phyloP scores from a whole-genome alignment of 2,113 vertebrate genomes.

The Megalops atlanticus region DNA sequence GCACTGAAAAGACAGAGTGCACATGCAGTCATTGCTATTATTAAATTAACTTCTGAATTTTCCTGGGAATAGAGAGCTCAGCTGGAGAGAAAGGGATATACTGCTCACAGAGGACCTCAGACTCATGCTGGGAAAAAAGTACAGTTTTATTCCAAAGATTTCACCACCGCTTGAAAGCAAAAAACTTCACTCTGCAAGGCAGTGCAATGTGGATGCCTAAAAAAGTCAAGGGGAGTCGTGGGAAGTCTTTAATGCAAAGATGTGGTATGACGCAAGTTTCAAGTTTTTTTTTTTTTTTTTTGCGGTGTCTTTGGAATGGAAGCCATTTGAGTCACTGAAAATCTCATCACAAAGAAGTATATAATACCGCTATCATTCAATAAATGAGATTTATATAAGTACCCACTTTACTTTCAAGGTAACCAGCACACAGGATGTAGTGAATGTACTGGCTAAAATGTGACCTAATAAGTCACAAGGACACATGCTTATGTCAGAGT shows the following conservation, averaged over 20 bases:
- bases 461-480: neutral
- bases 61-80: neutral
- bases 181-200: neutral
- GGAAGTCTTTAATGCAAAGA: neutral
- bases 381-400: neutral
- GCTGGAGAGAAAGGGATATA: neutral
- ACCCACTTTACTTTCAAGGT: neutral
- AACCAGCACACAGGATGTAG: neutral
- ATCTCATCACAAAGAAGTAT: neutral
- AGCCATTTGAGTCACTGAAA: neutral
- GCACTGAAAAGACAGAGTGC: neutral
- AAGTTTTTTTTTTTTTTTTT: neutral
- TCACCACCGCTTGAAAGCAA: neutral
- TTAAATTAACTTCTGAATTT: neutral
- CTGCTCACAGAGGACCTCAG: neutral
- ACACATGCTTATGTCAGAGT: neutral
- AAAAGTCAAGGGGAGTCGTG: slow-evolving; percentile 1
- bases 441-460: neutral
- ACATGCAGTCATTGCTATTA: neutral
- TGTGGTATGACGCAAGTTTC: neutral
- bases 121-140: neutral
- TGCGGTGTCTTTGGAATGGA: neutral
- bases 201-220: neutral
- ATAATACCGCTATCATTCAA: neutral
- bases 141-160: neutral